These are phyloP conservation scores for Cephalopholis sonnerati DNA, from an alignment of 2,113 vertebrate genomes.

Conservation along the genomic window DNA sequence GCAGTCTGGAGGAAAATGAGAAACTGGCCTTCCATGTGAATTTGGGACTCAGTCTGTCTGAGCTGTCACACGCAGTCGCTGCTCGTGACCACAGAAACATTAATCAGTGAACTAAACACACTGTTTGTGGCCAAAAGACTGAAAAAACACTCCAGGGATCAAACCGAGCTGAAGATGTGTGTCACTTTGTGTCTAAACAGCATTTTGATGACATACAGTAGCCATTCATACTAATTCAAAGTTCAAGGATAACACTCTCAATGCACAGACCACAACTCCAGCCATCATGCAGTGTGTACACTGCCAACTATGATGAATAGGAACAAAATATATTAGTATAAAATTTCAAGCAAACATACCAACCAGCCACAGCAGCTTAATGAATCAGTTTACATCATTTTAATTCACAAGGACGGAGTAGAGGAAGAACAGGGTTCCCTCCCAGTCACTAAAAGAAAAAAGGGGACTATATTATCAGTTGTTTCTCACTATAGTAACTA, in stretches of 20 bases:
- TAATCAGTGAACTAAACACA: conserved; percentile 14
- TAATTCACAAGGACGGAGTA: too few relatives aligned
- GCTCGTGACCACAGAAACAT: neutral
- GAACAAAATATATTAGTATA: too few relatives aligned
- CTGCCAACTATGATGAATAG: neutral
- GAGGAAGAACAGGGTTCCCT: too few relatives aligned
- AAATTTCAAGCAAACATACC: too few relatives aligned
- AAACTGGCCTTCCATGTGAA: neutral
- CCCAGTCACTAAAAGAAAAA: too few relatives aligned
- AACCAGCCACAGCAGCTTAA: too few relatives aligned
- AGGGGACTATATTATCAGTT: too few relatives aligned
- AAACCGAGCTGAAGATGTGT: neutral
- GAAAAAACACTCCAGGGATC: neutral
- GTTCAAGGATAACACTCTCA: too few relatives aligned
- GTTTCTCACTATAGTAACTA: too few relatives aligned
- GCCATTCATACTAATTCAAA: too few relatives aligned
- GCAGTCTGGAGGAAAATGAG: neutral
- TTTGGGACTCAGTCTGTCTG: conserved; percentile 19
- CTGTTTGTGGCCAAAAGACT: neutral
- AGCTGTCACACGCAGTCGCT: conserved; percentile 8
- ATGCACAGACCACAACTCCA: neutral
- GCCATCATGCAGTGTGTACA: neutral
- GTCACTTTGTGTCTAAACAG: neutral
- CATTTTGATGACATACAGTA: neutral
- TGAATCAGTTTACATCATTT: too few relatives aligned